phyloP scores from a whole-genome alignment of 2,888 invertebrate genomes.

The Eustalomyia histrio region DNA sequence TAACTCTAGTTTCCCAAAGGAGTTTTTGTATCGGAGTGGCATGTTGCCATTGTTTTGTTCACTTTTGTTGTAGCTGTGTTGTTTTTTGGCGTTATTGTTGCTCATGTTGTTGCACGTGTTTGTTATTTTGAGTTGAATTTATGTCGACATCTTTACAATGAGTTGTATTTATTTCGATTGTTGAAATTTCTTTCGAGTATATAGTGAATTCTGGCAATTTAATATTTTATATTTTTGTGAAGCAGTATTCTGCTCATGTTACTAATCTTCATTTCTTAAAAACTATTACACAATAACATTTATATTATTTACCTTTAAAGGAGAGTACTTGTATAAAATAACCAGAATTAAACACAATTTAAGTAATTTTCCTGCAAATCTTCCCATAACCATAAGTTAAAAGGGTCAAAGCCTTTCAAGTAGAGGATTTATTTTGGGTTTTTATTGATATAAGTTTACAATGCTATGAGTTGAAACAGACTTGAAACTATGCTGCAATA shows the following conservation, averaged over 20 bases:
- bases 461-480: too few species aligned
- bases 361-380: too few species aligned
- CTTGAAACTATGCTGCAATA: too few species aligned
- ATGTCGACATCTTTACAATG: constrained; percentile 54
- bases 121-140: constrained; percentile 43
- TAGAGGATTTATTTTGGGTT: too few species aligned
- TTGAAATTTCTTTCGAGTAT: neutral
- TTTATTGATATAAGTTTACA: too few species aligned
- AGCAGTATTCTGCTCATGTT: neutral
- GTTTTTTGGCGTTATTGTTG: constrained; percentile 24
- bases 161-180: neutral
- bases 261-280: neutral
- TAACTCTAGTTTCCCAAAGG: constrained; percentile 57
- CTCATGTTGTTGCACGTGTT: constrained; percentile 46
- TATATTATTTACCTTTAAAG: too few species aligned
- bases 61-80: neutral
- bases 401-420: too few species aligned
- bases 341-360: too few species aligned
- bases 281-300: too few species aligned
- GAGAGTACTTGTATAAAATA: too few species aligned
- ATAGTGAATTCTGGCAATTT: neutral
- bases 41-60: constrained; percentile 44
- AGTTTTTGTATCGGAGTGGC: constrained; percentile 55
- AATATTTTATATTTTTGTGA: neutral
- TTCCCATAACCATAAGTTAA: too few species aligned